Conservation (phyloP, 2,888 invertebrate genomes). For the Epistrophe grossulariae region DNA sequence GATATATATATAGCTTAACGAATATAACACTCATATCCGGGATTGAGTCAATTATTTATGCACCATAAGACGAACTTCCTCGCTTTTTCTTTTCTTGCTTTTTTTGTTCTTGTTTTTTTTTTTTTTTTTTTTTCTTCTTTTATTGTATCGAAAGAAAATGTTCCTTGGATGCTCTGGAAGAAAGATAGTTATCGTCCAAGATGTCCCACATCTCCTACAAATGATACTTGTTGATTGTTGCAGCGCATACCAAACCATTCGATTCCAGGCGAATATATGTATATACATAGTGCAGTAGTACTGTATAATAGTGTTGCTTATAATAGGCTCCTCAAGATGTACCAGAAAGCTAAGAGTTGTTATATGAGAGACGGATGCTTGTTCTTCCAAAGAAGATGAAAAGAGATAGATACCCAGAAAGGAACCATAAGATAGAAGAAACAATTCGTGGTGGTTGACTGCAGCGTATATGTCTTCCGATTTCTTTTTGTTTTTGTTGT, state of each 20-base stretch:
- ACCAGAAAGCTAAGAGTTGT: conserved; percentile 20
- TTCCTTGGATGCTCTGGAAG: conserved; percentile 18
- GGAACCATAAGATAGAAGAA: conserved; percentile 51
- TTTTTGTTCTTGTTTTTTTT: neutral
- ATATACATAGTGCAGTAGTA: conserved; percentile 8
- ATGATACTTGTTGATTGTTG: conserved; percentile 41
- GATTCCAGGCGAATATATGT: conserved; percentile 52
- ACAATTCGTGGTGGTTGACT: conserved; percentile 68
- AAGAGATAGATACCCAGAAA: conserved; percentile 41
- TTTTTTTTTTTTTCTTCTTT: neutral
- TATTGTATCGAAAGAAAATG: conserved; percentile 3
- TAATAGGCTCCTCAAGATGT: conserved; percentile 24
- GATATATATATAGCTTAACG: neutral
- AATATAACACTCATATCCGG: conserved; percentile 51
- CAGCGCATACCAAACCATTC: conserved; percentile 42
- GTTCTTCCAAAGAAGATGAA: conserved; percentile 12
- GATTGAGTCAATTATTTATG: conserved; percentile 54
- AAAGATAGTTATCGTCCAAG: conserved; percentile 52
- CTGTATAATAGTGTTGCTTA: conserved; percentile 26
- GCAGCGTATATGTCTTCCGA: conserved; percentile 46
- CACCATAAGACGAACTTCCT: conserved; percentile 40
- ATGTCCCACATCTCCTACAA: conserved; percentile 67
- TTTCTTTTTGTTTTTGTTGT: conserved; percentile 44
- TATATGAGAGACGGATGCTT: conserved; percentile 14
- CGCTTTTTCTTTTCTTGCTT: neutral